A percentile compares a stretch with the other conserved stretches of the same genome.
These are phyloP conservation scores for Parelbella ahira DNA, from an alignment of 2,888 invertebrate genomes.

Conservation along the genomic window DNA sequence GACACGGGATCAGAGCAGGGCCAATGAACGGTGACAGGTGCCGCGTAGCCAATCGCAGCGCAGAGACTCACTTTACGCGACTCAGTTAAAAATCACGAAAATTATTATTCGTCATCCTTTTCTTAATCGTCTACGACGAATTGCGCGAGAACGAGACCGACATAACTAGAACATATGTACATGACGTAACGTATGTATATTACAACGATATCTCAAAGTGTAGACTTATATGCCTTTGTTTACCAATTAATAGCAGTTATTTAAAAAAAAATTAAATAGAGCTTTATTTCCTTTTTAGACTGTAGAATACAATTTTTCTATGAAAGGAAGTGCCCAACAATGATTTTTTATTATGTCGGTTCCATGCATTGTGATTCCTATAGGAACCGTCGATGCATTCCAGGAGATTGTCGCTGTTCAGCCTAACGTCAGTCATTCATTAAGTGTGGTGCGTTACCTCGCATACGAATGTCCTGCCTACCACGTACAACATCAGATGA, in stretches of 20 bases:
- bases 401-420: constrained; percentile 44
- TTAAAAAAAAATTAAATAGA: too few species aligned
- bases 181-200: too few species aligned
- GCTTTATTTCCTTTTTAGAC: not conserved
- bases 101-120: constrained; percentile 50
- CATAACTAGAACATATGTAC: not conserved
- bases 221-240: not conserved
- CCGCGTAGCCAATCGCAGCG: constrained; percentile 54
- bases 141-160: constrained; percentile 1
- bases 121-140: constrained; percentile 30
- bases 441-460: constrained; percentile 55
- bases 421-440: constrained; percentile 59
- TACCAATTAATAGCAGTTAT: constrained; percentile 1
- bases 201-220: constrained; percentile 1
- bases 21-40: constrained; percentile 74
- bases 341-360: constrained; percentile 1
- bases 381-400: constrained; percentile 45
- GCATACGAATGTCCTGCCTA: constrained; percentile 61
- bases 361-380: constrained; percentile 34
- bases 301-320: too few species aligned
- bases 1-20: constrained; percentile 53
- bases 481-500: constrained; percentile 32
- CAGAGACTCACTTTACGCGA: constrained; percentile 50
- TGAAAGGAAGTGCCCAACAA: constrained; percentile 1
- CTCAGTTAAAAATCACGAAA: constrained; percentile 50